These are phyloP conservation scores for Limenitis arthemis DNA, from an alignment of 2,888 invertebrate genomes.

Conservation along the genomic window DNA sequence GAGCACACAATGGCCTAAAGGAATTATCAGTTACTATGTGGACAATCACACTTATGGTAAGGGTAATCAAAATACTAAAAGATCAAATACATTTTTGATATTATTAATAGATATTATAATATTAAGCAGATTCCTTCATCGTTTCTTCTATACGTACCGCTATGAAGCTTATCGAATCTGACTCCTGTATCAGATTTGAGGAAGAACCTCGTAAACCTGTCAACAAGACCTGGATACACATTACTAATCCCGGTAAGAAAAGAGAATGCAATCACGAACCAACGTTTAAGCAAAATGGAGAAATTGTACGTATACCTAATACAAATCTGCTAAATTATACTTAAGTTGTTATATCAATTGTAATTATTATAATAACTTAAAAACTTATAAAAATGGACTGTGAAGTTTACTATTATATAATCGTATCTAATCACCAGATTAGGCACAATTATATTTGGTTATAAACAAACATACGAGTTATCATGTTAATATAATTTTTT, in stretches of 20 bases:
- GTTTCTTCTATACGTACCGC: conserved; percentile 29
- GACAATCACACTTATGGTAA: conserved; percentile 27
- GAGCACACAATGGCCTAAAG: conserved; percentile 24
- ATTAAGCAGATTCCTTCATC: conserved; percentile 33
- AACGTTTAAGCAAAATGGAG: conserved; percentile 22
- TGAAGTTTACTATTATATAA: too few relatives aligned
- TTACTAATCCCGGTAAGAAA: conserved; percentile 37
- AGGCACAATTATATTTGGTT: too few relatives aligned
- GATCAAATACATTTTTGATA: neutral
- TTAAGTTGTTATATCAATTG: too few relatives aligned
- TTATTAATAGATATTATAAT: neutral
- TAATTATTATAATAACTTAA: too few relatives aligned
- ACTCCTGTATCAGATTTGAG: conserved; percentile 43
- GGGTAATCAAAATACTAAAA: neutral
- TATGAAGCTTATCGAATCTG: conserved; percentile 36
- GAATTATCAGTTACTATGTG: conserved; percentile 27
- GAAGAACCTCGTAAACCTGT: conserved; percentile 14
- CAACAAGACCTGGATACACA: conserved; percentile 35
- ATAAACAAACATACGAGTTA: too few relatives aligned
- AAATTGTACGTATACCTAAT: conserved; percentile 29
- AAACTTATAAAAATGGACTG: too few relatives aligned
- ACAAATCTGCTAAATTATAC: too few relatives aligned
- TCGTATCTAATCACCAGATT: too few relatives aligned
- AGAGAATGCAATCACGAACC: conserved; percentile 42
- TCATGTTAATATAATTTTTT: neutral